A percentile compares a stretch with the other conserved stretches of the same genome.
These are phyloP conservation scores for Blastomussa wellsi DNA, from an alignment of 92 coral and sea anemone genomes.

Conservation along the genomic window DNA sequence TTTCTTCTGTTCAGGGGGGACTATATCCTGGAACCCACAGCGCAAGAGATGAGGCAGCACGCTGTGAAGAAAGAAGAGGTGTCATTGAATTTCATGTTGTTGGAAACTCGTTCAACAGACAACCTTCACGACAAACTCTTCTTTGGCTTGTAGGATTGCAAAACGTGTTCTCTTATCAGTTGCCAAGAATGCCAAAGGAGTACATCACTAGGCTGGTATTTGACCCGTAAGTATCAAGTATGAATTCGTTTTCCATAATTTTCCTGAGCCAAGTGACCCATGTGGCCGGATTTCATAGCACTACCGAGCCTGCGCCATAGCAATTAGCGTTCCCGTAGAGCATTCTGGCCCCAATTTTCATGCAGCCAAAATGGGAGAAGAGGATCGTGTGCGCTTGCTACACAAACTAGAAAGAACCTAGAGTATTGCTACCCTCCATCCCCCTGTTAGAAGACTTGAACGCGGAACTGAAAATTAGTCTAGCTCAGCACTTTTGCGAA, in stretches of 20 bases:
- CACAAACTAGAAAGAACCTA: neutral
- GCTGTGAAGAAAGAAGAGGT: constrained; percentile 95
- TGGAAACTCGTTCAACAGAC: constrained; percentile 86
- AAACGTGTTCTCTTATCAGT: constrained; percentile 95
- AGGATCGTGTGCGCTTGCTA: no score
- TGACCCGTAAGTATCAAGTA: constrained; percentile 82
- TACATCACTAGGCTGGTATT: constrained; percentile 93
- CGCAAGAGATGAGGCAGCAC: constrained; percentile 97
- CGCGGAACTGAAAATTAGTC: no score
- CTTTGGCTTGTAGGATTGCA: constrained; percentile 95
- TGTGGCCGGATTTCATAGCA: neutral
- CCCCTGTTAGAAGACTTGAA: no score
- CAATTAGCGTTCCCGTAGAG: no score
- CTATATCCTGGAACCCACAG: constrained; percentile 93
- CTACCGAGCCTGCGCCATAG: no score
- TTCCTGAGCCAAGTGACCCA: neutral
- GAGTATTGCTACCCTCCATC: neutral
- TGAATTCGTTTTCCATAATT: no score
- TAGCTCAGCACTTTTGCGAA: no score
- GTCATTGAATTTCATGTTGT: constrained; percentile 97
- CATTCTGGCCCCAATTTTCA: no score
- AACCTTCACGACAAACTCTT: constrained; percentile 78
- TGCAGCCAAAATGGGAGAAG: no score
- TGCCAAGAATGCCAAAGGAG: constrained; percentile 98
- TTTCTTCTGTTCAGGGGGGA: constrained; percentile 72